Evolutionary conservation across 2,888 invertebrate genomes (phyloP).

Genomic region (Hydraecia micacea): DNA sequence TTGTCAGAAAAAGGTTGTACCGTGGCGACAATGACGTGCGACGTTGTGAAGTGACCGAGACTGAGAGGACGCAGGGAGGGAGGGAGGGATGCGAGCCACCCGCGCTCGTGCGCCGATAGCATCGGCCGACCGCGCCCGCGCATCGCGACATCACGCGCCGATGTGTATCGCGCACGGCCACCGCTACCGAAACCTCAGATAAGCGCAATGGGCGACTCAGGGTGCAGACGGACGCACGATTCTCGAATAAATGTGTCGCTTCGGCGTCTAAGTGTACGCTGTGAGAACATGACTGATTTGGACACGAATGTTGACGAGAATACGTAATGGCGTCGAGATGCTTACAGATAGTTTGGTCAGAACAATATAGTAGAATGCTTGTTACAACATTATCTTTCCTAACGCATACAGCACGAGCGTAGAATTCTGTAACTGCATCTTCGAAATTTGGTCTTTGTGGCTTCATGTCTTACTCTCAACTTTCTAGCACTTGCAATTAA

Average conservation of each 20-base stretch:
- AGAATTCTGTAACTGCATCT: neutral
- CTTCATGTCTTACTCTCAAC: conserved; percentile 3
- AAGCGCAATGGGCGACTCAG: conserved; percentile 70
- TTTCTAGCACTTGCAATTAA: conserved; percentile 34
- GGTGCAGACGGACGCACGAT: conserved; percentile 80
- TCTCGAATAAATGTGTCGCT: conserved; percentile 84
- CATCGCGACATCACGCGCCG: conserved; percentile 85
- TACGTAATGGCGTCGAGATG: conserved; percentile 61
- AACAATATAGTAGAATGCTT: conserved; percentile 47
- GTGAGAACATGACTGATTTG: conserved; percentile 68
- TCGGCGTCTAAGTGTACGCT: conserved; percentile 69
- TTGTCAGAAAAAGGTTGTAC: conserved; percentile 32
- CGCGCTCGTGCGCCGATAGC: conserved; percentile 81
- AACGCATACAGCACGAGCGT: neutral
- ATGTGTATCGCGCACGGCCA: conserved; percentile 79
- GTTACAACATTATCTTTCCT: conserved; percentile 31
- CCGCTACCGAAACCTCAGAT: conserved; percentile 77
- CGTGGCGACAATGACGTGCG: conserved; percentile 53
- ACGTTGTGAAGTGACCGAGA: conserved; percentile 46
- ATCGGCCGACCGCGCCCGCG: conserved; percentile 77
- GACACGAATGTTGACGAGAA: conserved; percentile 60
- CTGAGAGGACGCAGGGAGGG: conserved; percentile 36
- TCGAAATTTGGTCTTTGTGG: neutral
- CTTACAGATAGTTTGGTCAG: conserved; percentile 46
- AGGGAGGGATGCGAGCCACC: conserved; percentile 63